Evolutionary conservation across 2,797 vertebrate genomes (phyloP).

Genomic region (Cephalopachus bancanus): DNA sequence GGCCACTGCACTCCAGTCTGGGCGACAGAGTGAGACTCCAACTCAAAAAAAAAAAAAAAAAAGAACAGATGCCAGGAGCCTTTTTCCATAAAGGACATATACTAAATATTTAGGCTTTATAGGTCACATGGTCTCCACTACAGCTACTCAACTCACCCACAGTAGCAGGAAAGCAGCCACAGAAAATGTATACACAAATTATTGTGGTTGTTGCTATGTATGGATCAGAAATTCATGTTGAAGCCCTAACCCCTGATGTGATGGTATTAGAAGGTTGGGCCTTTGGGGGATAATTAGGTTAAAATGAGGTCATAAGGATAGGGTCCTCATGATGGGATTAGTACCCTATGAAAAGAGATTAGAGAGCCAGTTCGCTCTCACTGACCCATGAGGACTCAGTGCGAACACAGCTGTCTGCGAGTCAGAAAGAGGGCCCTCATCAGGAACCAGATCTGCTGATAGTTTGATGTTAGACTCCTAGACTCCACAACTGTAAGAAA

Average conservation of each 20-base stretch:
- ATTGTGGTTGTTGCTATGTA: not conserved
- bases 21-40: too few species aligned
- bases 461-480: not conserved
- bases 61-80: not conserved
- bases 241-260: not conserved
- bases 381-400: not conserved
- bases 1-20: too few species aligned
- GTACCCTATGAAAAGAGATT: not conserved
- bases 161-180: not conserved
- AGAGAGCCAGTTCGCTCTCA: not conserved
- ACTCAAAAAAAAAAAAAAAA: too few species aligned
- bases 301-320: not conserved
- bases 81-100: not conserved
- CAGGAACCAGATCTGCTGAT: not conserved
- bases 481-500: not conserved
- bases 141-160: not conserved
- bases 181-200: accelerated
- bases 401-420: not conserved
- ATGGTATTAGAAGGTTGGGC: not conserved
- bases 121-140: not conserved
- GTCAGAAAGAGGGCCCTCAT: not conserved
- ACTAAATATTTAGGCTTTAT: not conserved
- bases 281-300: not conserved
- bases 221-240: not conserved
- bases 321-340: not conserved